phyloP scores from a whole-genome alignment of 2,113 vertebrate genomes.

The Lanius collurio region DNA sequence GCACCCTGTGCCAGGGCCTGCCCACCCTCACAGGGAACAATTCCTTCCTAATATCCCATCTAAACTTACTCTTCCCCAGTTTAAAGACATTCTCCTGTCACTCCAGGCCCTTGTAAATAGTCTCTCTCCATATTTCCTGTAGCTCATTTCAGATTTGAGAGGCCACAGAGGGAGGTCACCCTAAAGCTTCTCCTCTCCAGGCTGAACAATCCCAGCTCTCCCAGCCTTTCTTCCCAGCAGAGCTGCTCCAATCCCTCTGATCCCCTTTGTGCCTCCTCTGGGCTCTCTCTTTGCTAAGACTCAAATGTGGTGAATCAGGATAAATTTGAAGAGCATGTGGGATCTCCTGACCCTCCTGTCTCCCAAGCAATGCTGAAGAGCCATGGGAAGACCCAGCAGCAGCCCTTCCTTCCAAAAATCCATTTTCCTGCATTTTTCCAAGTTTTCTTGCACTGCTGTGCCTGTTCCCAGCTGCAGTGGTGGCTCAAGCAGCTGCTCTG shows the following conservation, averaged over 20 bases:
- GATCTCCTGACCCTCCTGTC: neutral
- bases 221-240: neutral
- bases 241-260: neutral
- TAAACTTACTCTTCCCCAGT: accelerated
- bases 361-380: neutral
- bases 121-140: neutral
- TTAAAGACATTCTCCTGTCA: accelerated
- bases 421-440: neutral
- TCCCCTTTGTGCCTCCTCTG: neutral
- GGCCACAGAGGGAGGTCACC: accelerated
- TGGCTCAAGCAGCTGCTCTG: neutral
- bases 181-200: neutral
- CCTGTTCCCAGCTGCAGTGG: neutral
- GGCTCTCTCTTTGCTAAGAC: neutral
- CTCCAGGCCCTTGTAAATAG: accelerated
- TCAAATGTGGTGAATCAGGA: accelerated
- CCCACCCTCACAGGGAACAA: accelerated
- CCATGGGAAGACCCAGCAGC: neutral
- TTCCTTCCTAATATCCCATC: accelerated
- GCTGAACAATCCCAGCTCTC: neutral
- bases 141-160: accelerated
- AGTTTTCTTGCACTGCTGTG: neutral
- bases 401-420: neutral
- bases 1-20: neutral
- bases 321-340: neutral